Conservation (phyloP, 2,888 invertebrate genomes). For the Dryobota labecula region DNA sequence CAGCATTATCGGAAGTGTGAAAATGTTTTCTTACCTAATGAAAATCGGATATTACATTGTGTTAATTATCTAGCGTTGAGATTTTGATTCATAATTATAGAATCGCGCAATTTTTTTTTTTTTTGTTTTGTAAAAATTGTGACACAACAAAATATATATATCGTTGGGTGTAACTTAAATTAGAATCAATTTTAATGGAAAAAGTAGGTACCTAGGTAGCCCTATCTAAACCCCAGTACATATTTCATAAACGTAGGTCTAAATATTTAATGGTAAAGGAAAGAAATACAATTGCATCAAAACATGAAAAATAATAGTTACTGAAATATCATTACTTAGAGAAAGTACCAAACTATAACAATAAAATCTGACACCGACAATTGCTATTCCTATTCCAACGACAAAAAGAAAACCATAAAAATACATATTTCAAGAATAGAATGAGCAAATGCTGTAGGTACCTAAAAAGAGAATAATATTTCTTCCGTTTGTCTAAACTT, state of each 20-base stretch:
- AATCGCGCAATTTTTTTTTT: not conserved
- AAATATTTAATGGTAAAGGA: not conserved
- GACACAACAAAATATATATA: no score
- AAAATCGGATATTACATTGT: conserved; percentile 25
- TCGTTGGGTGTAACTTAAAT: not conserved
- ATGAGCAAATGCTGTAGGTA: conserved; percentile 80
- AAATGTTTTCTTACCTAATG: conserved; percentile 38
- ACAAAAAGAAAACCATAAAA: conserved; percentile 64
- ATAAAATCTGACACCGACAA: conserved; percentile 33
- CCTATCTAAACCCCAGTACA: not conserved
- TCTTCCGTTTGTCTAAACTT: conserved; percentile 90
- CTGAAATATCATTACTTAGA: conserved; percentile 26
- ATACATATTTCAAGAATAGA: conserved; percentile 73
- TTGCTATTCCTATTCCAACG: conserved; percentile 40
- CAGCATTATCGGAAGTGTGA: conserved; percentile 53
- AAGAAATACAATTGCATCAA: not conserved
- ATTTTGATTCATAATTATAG: not conserved
- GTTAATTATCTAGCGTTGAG: not conserved
- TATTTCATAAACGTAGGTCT: not conserved
- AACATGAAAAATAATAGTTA: conserved; percentile 7
- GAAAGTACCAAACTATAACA: conserved; percentile 26
- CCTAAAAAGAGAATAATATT: conserved; percentile 89
- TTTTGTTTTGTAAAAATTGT: not conserved
- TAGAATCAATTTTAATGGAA: not conserved
- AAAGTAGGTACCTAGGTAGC: not conserved